phyloP scores from a whole-genome alignment of 2,797 vertebrate species.

The Lepidocolaptes lacrymiger region DNA sequence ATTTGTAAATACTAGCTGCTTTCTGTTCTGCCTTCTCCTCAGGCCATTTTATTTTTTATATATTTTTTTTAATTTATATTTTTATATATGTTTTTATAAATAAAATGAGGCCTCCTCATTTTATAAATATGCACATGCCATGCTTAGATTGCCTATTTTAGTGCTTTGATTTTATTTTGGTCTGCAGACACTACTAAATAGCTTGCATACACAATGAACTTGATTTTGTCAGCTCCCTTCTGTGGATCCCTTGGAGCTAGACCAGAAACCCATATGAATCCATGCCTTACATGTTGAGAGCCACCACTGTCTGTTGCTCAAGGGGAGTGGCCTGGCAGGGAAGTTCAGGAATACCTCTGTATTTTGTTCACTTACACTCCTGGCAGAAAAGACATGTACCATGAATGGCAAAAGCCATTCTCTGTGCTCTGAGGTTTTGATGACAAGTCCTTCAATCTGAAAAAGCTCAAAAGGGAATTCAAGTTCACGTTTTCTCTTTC shows the following conservation, averaged over 20 bases:
- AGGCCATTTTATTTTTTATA: neutral
- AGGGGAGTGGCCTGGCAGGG: neutral
- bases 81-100: too few species aligned
- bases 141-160: neutral
- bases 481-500: neutral
- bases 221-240: neutral
- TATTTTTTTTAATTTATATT: too few species aligned
- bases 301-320: neutral
- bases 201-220: neutral
- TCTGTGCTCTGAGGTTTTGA: neutral
- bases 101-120: neutral
- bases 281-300: neutral
- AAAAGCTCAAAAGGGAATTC: neutral
- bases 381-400: neutral
- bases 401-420: neutral
- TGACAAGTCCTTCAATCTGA: neutral
- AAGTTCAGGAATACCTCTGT: neutral
- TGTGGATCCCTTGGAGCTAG: neutral
- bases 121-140: neutral
- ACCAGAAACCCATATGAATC: neutral
- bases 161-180: neutral
- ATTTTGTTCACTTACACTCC: neutral
- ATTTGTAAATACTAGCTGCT: neutral
- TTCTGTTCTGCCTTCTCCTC: neutral
- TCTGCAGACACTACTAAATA: neutral